Base-by-base conservation (phyloP, 1,140 invertebrate genomes). In the Adoxophyes honmai region DNA sequence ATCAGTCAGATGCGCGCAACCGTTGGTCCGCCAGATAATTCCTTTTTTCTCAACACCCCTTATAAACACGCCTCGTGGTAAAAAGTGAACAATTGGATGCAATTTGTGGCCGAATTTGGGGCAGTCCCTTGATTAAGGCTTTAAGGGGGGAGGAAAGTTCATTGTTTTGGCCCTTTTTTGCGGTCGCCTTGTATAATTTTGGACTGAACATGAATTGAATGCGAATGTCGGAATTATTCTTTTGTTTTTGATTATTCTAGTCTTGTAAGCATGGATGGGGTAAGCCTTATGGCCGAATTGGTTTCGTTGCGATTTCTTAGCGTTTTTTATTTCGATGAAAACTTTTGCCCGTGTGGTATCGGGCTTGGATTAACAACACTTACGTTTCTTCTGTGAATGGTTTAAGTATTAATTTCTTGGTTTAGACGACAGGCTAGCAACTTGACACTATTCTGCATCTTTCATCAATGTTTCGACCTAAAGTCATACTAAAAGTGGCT, bases 81-180 rank as follows among this genome's bases (percentile, higher is more conserved):
- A 88, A 88, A 86, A 88, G 74, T 84, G 86, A 86, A 88, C 86
- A 86, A 88, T 88, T 85, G 86, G 76, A 79, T 84, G 86, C 86
- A 86, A 88, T 88, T 88, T 88, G 85, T 78, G 81, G 83, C 75
- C 73, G 75, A 88, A 82, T 82, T 85, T 78, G 62, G 86, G 78
- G 70, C 79, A 78, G 70, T 62, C 62, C 66, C 75, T 78, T 85
- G 81, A 88, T 88, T 82, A 81, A 74, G 75, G 62, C 68, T 66
- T 62, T 48, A 73, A 75, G 72, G 75, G 78, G 73, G 70, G 72
- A 73, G 77, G 65, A 63, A 68, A 69, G 61, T 71, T 73, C 68
- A 77, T 81, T 84, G 75, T 84, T 84, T 86, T 77, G 73, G 56
- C 58, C 72, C 70, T 79, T 77, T 75, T 73, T 65, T 80, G 74